Evolutionary conservation across 2,888 invertebrate genomes (phyloP), one percentile per base, ranked within the genome.

Genomic region (Cataglyphis rosenhaueri): DNA sequence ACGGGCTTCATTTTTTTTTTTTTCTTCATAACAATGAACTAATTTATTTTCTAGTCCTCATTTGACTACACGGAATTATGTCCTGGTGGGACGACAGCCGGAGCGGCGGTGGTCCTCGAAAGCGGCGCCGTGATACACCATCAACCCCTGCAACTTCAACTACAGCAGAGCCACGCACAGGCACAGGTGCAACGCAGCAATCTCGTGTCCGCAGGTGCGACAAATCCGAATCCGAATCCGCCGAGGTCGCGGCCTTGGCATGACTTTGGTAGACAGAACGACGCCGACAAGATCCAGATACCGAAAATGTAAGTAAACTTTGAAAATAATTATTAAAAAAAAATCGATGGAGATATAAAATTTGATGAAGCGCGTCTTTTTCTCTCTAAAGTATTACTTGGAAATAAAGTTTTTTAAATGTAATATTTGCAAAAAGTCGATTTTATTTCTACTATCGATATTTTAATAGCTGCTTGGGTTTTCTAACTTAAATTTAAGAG

Each of bases 281-380:
- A 98, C 95, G 98, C 98, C 82, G 98, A 98, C 95, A 98, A 98
- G 96, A 98, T 99, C 94, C 98, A 99, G 96, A 99, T 99, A 95
- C 98, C 98, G 95, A 99, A 99, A 97, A 96, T 98, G 98, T 99
- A 96, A 98, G 98, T 85, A 71, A 41, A 0, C 59, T 57, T 25
- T 10, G 18, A 15, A 57, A 73, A 59, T 2, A 55, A n/a, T 71
- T 52, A 10, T 41, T 3, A 4, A 41, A 21, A 15, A 21, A 6
- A 41, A 61, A n/a, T 55, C 15, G 9, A 18, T 9, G 1, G 9
- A 44, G 25, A 29, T 35, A 21, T 1, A 18, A n/a, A 38, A 15
- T n/a, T 38, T 3, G 35, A 57, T 41, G 18, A 41, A 18, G 4
- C 18, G 12, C 18, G 57, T 21, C 57, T 71, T 3, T 57, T 10